Evolutionary conservation across 2,888 invertebrate genomes (phyloP).

Genomic region (Barypeithes pellucidus): DNA sequence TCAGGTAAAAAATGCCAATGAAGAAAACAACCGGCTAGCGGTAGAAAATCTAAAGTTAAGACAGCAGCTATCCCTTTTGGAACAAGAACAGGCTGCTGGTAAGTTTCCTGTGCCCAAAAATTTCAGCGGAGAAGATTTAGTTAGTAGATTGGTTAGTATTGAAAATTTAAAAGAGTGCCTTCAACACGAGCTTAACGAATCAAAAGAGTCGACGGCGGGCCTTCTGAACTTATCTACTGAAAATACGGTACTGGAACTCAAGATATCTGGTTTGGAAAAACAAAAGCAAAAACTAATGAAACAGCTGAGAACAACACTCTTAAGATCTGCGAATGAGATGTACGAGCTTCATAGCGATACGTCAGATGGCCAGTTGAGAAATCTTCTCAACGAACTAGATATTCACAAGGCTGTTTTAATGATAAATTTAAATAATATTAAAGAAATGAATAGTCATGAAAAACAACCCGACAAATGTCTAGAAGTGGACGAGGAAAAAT

Average conservation of each 20-base stretch:
- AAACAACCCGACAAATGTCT: conserved; percentile 14
- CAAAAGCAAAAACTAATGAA: conserved; percentile 55
- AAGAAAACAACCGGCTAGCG: conserved; percentile 47
- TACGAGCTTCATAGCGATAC: conserved; percentile 49
- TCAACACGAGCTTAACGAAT: conserved; percentile 23
- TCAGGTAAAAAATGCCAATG: conserved; percentile 53
- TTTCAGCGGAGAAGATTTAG: conserved; percentile 30
- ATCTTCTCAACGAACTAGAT: conserved; percentile 58
- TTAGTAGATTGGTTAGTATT: conserved; percentile 36
- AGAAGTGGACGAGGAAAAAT: conserved; percentile 1
- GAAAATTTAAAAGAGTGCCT: conserved; percentile 33
- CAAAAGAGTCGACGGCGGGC: conserved; percentile 3
- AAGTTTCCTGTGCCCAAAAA: neutral
- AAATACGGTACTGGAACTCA: conserved; percentile 50
- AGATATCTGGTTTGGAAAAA: conserved; percentile 56
- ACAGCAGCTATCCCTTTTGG: conserved; percentile 51
- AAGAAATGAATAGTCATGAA: conserved; percentile 29
- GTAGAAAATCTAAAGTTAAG: conserved; percentile 52
- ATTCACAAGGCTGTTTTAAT: conserved; percentile 57
- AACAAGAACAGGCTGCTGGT: conserved; percentile 26
- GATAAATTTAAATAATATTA: conserved; percentile 54
- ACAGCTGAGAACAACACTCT: conserved; percentile 52
- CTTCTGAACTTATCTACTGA: conserved; percentile 36
- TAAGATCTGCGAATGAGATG: conserved; percentile 55
- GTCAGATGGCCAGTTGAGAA: conserved; percentile 57